Base-by-base conservation (phyloP, 2,888 invertebrate genomes). In the Ryuthela nishihirai region DNA sequence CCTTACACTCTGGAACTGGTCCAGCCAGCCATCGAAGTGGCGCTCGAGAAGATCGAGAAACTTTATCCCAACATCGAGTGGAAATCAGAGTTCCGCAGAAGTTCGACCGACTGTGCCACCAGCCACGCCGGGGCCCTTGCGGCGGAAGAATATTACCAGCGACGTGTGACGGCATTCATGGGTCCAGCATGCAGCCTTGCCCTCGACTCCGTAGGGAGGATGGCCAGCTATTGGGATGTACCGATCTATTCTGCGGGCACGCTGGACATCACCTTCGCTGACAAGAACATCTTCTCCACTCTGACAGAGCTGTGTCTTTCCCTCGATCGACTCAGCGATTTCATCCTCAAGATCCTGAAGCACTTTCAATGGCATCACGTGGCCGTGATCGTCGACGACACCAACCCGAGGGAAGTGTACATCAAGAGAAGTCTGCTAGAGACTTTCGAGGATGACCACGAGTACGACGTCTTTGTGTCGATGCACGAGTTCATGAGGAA, bases 211-310 rank as follows among this genome's bases (percentile, higher is more conserved):
- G 66, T 66, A 9, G 64, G 61, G 7, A 32, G 66, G 18, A 64
- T 66, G 64, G 66, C 66, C 9, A 45, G 64, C 32, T 54, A 62
- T 26, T 66, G 66, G 66, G 49, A 61, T 36, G 45, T 61, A 18
- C 59, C 62, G 10, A 54, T 61, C 23, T 62, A 54, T 48, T 58
- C 58, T 15, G 54, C 54, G 4, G 59, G 59, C 3, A 49, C 49
- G 6, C 44, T 62, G 6, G 62, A 52, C n/a, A 50, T 45, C 24
- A 26, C 52, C 4, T 62, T 61, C 25, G 38, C 48, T 3, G 40
- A 61, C 24, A 62, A 62, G 35, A 25, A 43, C 5, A 41, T 50
- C 10, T 55, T 54, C 15, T 24, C 36, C 2, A 54, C 60, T 24
- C 48, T 62, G 7, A 62, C 62, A 3, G 18, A 55, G 15, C 26